These are phyloP conservation scores for Sylvietta virens DNA, from an alignment of 2,113 vertebrate genomes.

Conservation along the genomic window DNA sequence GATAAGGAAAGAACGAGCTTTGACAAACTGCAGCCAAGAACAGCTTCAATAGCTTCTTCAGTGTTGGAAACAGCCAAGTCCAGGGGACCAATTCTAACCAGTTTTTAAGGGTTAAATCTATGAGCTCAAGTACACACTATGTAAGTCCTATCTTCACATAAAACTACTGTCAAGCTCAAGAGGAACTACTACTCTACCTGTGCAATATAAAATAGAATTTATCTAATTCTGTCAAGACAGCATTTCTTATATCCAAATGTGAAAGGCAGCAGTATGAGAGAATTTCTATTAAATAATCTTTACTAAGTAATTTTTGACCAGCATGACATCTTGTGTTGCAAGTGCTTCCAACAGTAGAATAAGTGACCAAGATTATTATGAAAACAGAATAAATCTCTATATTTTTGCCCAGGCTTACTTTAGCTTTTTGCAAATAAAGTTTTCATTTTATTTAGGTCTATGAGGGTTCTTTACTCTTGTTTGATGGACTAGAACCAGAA, in stretches of 20 bases:
- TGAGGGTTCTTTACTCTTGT: neutral
- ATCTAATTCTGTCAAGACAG: neutral
- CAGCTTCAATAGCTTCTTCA: neutral
- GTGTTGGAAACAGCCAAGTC: neutral
- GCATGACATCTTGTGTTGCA: neutral
- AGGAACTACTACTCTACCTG: neutral
- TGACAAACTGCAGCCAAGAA: neutral
- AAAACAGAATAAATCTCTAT: neutral
- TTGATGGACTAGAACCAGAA: neutral
- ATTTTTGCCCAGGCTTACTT: neutral
- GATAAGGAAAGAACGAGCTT: neutral
- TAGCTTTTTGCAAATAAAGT: neutral
- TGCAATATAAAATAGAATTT: neutral
- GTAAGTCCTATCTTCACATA: neutral
- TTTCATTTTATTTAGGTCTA: neutral
- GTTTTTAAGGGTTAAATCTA: neutral
- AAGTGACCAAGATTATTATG: neutral
- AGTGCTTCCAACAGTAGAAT: neutral
- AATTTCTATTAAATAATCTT: neutral
- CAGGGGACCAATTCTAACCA: neutral
- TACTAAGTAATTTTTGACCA: neutral
- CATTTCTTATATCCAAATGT: neutral
- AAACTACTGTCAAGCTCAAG: neutral
- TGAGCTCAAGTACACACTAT: neutral
- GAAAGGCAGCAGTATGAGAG: neutral